Evolutionary conservation across 2,888 invertebrate genomes (phyloP), one percentile per base, ranked within the genome.

Genomic region (Spialia ferax): DNA sequence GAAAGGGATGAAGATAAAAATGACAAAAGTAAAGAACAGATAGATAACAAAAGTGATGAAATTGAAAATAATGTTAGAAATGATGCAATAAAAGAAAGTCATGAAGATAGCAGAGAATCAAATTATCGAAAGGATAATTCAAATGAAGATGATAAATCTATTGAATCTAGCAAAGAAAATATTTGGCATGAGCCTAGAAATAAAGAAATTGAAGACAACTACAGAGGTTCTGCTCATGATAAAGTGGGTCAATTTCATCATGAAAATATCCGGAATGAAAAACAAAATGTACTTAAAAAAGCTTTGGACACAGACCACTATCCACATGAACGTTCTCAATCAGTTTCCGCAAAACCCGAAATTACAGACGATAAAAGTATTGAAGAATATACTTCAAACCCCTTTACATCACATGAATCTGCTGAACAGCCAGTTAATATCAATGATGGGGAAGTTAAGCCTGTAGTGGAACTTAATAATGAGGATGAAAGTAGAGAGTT

Each of bases 381-480:
- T 52, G 11, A 63, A 29, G 1, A 23, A 29, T 29, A 42, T 54
- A n/a, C n/a, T n/a, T n/a, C n/a, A n/a, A n/a, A 20, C 29, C 45
- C 45, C 11, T 55, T 29, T 15, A 50, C 55, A 15, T 6, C n/a
- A n/a, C 32, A 52, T 6, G 13, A 77, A 71, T 56, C 69, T 71
- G 52, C 75, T 70, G 73, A 76, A 68, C 76, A 80, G 56, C 79
- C 80, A 56, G 75, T 82, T 48, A 77, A 79, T 32, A 84, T 88
- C 57, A 87, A 91, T 72, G 87, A 89, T 45, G 91, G 81, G 26
- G 90, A 91, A 82, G 79, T 91, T 1, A 90, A 85, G 75, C 92
- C 93, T 50, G 93, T 93, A 8, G 84, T 91, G 20, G 93, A 93
- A 83, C 81, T 88, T 20, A 86, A 85, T 72, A 77, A 77, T 52